phyloP scores from a whole-genome alignment of 2,888 invertebrate genomes.

The Deladenus siricidicola region DNA sequence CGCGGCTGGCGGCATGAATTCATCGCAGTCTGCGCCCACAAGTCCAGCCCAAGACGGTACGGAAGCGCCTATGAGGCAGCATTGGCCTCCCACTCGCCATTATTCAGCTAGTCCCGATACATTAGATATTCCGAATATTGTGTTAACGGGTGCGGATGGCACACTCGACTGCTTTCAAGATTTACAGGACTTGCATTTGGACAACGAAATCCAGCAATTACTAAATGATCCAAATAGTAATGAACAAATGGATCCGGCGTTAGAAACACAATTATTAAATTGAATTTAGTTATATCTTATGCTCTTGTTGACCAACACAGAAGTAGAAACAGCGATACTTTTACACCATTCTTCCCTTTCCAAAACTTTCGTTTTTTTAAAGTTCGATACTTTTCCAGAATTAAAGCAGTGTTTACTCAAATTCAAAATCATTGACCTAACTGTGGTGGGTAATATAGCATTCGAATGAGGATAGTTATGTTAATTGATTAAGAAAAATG shows the following conservation, averaged over 20 bases:
- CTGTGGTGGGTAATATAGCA: no score
- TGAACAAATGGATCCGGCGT: slow-evolving; percentile 31
- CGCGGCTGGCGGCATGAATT: slow-evolving; percentile 6
- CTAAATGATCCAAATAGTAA: slow-evolving; percentile 15
- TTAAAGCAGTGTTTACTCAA: no score
- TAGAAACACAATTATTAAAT: slow-evolving; percentile 32
- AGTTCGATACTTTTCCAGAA: no score
- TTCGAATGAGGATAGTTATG: no score
- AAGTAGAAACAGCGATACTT: no score
- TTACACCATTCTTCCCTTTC: no score
- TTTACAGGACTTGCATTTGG: slow-evolving; percentile 22
- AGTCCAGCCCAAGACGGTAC: slow-evolving; percentile 31
- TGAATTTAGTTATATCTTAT: slow-evolving; percentile 12
- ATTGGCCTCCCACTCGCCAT: slow-evolving; percentile 35
- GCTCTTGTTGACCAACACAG: neutral
- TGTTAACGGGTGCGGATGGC: slow-evolving; percentile 47
- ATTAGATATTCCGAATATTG: slow-evolving; percentile 42
- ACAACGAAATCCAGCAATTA: slow-evolving; percentile 26
- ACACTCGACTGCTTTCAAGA: slow-evolving; percentile 22
- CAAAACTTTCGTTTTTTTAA: no score
- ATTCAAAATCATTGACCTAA: no score
- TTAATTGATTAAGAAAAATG: no score
- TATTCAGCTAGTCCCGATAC: slow-evolving; percentile 42
- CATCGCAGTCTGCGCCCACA: slow-evolving; percentile 44
- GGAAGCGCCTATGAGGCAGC: slow-evolving; percentile 30